Conservation (phyloP, 2,888 invertebrate species). For the Brachynemurus nebulosus region DNA sequence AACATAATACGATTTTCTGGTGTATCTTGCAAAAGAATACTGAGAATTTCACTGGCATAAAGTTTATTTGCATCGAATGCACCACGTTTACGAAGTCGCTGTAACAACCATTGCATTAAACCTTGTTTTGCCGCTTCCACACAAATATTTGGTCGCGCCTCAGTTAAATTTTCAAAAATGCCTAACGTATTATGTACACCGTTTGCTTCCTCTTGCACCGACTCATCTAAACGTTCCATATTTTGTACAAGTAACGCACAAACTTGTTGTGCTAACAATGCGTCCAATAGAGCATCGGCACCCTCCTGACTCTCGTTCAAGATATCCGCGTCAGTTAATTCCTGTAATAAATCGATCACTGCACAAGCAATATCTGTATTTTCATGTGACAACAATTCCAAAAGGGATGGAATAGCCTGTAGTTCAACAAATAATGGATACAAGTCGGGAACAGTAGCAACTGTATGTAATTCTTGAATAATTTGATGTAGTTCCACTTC, state of each 20-base stretch:
- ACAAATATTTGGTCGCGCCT: conserved; percentile 74
- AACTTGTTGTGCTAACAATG: conserved; percentile 78
- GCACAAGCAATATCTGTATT: conserved; percentile 71
- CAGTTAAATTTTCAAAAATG: conserved; percentile 89
- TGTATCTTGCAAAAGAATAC: conserved; percentile 85
- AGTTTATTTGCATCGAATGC: conserved; percentile 92
- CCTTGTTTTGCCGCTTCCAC: conserved; percentile 81
- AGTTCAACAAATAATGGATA: conserved; percentile 84
- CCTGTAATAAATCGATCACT: conserved; percentile 49
- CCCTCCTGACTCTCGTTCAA: conserved; percentile 89
- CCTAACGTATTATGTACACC: conserved; percentile 87
- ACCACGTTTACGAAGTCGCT: conserved; percentile 71
- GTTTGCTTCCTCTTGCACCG: conserved; percentile 84
- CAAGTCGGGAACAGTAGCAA: conserved; percentile 91
- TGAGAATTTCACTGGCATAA: conserved; percentile 90
- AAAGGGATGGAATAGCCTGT: conserved; percentile 75
- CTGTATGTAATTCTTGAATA: conserved; percentile 77
- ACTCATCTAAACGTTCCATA: conserved; percentile 84
- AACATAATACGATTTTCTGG: conserved; percentile 65
- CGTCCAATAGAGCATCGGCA: conserved; percentile 74
- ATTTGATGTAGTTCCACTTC: conserved; percentile 71
- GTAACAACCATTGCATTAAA: conserved; percentile 80
- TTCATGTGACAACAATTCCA: conserved; percentile 88
- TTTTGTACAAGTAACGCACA: conserved; percentile 86
- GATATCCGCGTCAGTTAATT: conserved; percentile 92